Conservation (phyloP, 2,888 invertebrate species). For the Drosophila cyrtoloma region DNA sequence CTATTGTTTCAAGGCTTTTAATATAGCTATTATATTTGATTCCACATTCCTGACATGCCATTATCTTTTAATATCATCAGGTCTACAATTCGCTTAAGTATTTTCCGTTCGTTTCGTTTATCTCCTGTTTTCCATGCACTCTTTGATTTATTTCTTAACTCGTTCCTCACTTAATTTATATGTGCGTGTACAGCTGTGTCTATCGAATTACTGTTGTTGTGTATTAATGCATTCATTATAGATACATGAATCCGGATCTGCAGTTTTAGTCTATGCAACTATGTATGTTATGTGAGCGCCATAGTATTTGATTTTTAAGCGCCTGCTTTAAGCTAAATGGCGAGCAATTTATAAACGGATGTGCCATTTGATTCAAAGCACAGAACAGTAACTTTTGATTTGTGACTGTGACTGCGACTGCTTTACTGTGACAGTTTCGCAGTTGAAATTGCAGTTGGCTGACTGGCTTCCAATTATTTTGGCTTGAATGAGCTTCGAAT, state of each 20-base stretch:
- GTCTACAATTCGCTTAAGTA: neutral
- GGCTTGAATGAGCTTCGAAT: constrained; percentile 23
- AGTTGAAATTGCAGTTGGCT: constrained; percentile 36
- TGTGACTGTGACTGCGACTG: constrained; percentile 25
- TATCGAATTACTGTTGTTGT: neutral
- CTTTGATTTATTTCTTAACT: neutral
- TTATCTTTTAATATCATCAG: neutral
- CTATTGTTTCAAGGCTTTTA: neutral
- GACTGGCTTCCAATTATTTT: constrained; percentile 35
- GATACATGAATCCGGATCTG: constrained; percentile 14
- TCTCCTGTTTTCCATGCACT: neutral
- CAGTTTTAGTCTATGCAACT: neutral
- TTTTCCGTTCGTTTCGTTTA: neutral
- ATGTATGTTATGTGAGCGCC: neutral
- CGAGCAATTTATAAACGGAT: constrained; percentile 33
- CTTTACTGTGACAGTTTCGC: constrained; percentile 22
- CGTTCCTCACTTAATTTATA: neutral
- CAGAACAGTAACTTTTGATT: constrained; percentile 18
- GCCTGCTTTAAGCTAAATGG: constrained; percentile 24
- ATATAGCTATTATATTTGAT: neutral
- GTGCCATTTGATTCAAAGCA: constrained; percentile 14
- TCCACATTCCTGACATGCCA: neutral
- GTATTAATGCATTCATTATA: neutral
- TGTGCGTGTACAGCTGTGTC: neutral
- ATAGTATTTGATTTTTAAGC: constrained; percentile 9